These are phyloP conservation scores for Hybos culiciformis DNA, from an alignment of 2,888 invertebrate species.

Conservation along the genomic window DNA sequence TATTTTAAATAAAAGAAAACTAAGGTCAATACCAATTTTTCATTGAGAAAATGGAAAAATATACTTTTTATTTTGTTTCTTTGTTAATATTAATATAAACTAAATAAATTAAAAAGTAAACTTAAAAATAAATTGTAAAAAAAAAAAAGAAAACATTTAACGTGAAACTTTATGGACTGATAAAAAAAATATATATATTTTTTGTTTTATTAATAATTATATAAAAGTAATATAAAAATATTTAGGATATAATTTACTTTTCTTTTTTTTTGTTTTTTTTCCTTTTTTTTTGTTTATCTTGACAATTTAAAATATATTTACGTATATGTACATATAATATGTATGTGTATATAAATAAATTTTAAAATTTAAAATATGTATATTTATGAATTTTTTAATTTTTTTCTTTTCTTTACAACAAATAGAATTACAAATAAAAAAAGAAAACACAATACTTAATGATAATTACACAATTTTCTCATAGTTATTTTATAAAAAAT, in stretches of 20 bases:
- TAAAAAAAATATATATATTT: not conserved
- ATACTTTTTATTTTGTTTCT: too few species aligned
- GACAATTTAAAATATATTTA: not conserved
- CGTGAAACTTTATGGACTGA: slow-evolving; percentile 4
- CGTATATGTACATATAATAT: not conserved
- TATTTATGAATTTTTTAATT: too few species aligned
- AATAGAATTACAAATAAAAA: not conserved
- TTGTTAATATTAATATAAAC: not conserved
- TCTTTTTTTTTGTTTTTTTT: slow-evolving; percentile 1
- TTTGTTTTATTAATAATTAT: not conserved
- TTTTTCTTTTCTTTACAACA: too few species aligned
- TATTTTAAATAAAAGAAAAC: too few species aligned
- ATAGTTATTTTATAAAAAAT: not conserved
- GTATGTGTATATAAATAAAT: not conserved
- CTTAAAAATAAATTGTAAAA: not conserved
- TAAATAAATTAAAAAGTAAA: not conserved
- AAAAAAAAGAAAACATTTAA: not conserved
- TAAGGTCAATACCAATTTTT: too few species aligned
- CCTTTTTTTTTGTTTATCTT: not conserved
- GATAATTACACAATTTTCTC: not conserved
- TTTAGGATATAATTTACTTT: too few species aligned
- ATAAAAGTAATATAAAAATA: too few species aligned
- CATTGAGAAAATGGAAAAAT: not conserved
- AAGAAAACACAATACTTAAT: not conserved
- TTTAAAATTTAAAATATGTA: not conserved